These are phyloP conservation scores for Rhabdomys pumilio DNA, from an alignment of 2,797 vertebrate genomes.

Conservation along the genomic window DNA sequence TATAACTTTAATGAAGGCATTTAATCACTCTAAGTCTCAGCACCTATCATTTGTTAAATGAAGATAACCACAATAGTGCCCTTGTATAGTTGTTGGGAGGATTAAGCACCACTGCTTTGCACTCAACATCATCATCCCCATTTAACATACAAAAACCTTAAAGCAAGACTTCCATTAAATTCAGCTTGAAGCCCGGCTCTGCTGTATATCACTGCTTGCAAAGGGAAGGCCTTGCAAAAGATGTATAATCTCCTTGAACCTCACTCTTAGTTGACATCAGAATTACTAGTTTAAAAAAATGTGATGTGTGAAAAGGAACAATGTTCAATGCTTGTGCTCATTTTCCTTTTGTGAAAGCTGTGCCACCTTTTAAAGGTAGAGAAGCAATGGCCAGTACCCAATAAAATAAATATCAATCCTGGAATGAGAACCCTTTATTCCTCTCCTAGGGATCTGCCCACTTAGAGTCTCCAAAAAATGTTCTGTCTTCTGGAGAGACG, in stretches of 20 bases:
- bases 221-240: neutral
- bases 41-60: constrained; percentile 54
- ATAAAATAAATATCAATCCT: constrained; percentile 25
- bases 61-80: constrained; percentile 15
- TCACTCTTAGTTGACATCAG: constrained; percentile 57
- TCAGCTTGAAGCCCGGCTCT: constrained; percentile 18
- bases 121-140: neutral
- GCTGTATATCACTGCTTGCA: neutral
- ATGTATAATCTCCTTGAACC: constrained; percentile 35
- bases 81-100: neutral
- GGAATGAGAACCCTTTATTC: constrained; percentile 31
- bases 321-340: neutral
- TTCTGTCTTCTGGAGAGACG: neutral
- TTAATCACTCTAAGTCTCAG: neutral
- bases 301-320: neutral
- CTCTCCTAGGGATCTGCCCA: neutral
- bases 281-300: constrained; percentile 33
- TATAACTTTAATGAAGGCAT: constrained; percentile 39
- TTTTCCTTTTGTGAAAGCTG: constrained; percentile 26
- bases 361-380: neutral
- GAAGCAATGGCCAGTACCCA: constrained; percentile 40
- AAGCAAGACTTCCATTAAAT: constrained; percentile 51
- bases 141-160: constrained; percentile 49
- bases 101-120: constrained; percentile 38
- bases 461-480: neutral